Percentiles rank a stretch among this genome's conserved stretches.
Evolutionary conservation across 2,888 invertebrate genomes (phyloP).

Genomic region (Chalcosyrphus nemorum): DNA sequence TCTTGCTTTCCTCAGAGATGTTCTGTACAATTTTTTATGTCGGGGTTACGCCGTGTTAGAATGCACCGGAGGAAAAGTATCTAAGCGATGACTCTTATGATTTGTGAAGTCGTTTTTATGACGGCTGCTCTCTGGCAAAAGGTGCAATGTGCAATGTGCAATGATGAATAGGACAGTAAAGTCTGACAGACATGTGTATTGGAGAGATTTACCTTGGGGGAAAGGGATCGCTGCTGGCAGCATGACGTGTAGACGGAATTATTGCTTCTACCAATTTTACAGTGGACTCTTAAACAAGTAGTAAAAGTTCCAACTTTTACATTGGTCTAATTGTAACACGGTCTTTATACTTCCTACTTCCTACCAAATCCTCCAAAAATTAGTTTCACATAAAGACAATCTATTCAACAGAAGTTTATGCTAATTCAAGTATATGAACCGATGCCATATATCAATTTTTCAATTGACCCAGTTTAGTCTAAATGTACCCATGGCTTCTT

Average conservation of each 20-base stretch:
- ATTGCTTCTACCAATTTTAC: background rate
- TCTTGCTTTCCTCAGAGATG: constrained; percentile 10
- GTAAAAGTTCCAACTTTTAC: too few species aligned
- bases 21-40: background rate
- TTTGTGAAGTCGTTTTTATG: constrained; percentile 60
- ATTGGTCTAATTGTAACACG: too few species aligned
- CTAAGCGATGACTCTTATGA: constrained; percentile 30
- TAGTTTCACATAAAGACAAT: too few species aligned
- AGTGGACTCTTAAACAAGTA: background rate
- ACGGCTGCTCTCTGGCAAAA: constrained; percentile 18
- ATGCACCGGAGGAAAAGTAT: constrained; percentile 7
- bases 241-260: constrained; percentile 9
- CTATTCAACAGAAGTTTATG: too few species aligned
- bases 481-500: background rate
- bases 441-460: background rate
- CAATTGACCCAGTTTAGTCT: constrained; percentile 12
- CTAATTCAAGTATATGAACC: background rate
- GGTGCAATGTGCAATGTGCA: too few species aligned
- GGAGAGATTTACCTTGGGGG: constrained; percentile 28
- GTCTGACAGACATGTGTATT: constrained; percentile 43
- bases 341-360: too few species aligned
- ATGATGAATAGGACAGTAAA: constrained; percentile 56
- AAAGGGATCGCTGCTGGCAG: background rate
- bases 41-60: background rate
- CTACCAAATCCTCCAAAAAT: too few species aligned